A percentile compares a stretch with the other conserved stretches of the same genome.
These are phyloP conservation scores for Thalassaphorura encarpata DNA, from an alignment of 1,140 invertebrate species.

Conservation along the genomic window DNA sequence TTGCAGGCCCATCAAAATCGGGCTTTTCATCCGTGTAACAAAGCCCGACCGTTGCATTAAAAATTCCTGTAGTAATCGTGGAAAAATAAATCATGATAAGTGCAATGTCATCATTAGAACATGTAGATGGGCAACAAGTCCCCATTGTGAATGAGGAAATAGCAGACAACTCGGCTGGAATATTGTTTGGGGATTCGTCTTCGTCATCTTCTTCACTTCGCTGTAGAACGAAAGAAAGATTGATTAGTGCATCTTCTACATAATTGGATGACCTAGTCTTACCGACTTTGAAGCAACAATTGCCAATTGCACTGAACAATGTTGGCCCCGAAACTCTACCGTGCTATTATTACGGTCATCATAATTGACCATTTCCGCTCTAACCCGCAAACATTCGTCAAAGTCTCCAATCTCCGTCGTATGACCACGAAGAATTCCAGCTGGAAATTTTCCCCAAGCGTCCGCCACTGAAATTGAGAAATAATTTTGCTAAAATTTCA, in stretches of 20 bases:
- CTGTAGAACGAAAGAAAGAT: too few species aligned
- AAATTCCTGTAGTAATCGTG: background rate
- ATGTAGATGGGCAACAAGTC: conserved; percentile 4
- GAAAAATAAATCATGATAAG: background rate
- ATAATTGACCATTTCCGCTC: conserved; percentile 48
- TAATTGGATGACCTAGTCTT: too few species aligned
- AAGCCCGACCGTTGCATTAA: background rate
- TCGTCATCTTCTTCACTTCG: too few species aligned
- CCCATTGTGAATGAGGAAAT: background rate
- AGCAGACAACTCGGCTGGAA: background rate
- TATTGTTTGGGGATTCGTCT: too few species aligned
- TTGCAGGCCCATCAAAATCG: background rate
- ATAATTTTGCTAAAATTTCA: background rate
- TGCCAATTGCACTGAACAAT: too few species aligned
- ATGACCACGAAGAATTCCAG: conserved; percentile 55
- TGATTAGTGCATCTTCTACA: too few species aligned
- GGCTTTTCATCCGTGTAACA: conserved; percentile 3
- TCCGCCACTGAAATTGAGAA: conserved; percentile 49
- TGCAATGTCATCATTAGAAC: conserved; percentile 3
- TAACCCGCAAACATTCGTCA: conserved; percentile 51
- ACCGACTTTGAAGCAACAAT: too few species aligned
- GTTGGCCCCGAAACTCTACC: too few species aligned
- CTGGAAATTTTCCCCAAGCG: conserved; percentile 55
- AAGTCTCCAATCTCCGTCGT: conserved; percentile 59
- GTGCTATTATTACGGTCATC: too few species aligned